These are phyloP conservation scores for Danionella dracula DNA, from an alignment of 2,797 vertebrate species.

Conservation along the genomic window DNA sequence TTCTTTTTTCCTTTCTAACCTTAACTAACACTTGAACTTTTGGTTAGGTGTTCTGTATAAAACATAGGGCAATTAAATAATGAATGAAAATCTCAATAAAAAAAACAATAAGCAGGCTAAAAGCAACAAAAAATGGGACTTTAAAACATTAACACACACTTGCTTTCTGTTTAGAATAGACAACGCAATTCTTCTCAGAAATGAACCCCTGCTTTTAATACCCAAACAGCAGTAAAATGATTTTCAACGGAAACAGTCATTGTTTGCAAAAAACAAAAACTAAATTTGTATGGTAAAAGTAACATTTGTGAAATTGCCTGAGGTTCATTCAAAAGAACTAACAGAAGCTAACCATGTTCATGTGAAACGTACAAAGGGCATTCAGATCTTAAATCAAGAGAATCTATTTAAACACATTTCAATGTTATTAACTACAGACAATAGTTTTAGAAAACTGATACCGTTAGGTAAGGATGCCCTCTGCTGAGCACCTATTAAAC, in stretches of 20 bases:
- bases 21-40: neutral
- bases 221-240: too few relatives aligned
- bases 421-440: too few relatives aligned
- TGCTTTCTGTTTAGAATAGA: too few relatives aligned
- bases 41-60: too few relatives aligned
- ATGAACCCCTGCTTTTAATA: too few relatives aligned
- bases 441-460: neutral
- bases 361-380: neutral
- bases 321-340: constrained; percentile 16
- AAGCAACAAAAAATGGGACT: neutral
- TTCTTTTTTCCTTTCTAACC: constrained; percentile 33
- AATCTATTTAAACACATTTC: constrained; percentile 12
- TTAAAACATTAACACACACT: neutral
- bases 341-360: neutral
- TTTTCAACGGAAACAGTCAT: too few relatives aligned
- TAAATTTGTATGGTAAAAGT: constrained; percentile 9
- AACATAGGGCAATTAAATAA: too few relatives aligned
- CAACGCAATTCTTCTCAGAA: too few relatives aligned
- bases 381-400: constrained; percentile 5
- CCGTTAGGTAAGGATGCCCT: constrained; percentile 24
- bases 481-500: constrained; percentile 25
- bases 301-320: constrained; percentile 7
- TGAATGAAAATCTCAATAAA: too few relatives aligned
- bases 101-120: too few relatives aligned
- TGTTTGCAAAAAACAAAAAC: too few relatives aligned